Evolutionary conservation across 2,797 vertebrate genomes (phyloP), one percentile per base, ranked within the genome.

Genomic region (Arrhamphus sclerolepis): DNA sequence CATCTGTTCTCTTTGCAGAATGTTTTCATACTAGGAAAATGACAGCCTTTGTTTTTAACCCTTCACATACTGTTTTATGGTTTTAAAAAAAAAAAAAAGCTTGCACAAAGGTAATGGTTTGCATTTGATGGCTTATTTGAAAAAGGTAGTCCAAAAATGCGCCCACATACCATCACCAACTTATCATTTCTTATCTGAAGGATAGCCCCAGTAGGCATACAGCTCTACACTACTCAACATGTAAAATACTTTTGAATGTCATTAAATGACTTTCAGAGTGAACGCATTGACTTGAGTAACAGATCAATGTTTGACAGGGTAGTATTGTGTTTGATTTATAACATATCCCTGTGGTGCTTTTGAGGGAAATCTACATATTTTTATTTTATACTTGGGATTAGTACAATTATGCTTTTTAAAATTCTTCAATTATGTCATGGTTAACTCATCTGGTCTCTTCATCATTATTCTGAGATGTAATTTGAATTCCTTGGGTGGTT

Each of bases 91-190:
- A n/a, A n/a, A 26, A 62, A 73, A 69, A 62, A 75, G 59, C 49
- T 80, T 68, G 73, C 72, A 70, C 46, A 62, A 72, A 78, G 56
- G 63, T 72, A 82, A 84, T 78, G 66, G 68, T 17, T 72, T 65
- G 54, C 18, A 47, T 66, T 59, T 48, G 71, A 72, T 52, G 54
- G 62, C 43, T 77, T 65, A 68, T 75, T 76, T 72, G 9, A 71
- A 66, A 34, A 54, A 71, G 47, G 65, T 48, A 49, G 61, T 58
- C 20, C 13, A n/a, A 51, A 29, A 65, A 50, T 16, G 48, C 46
- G 58, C 31, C 18, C 51, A 31, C 53, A n/a, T n/a, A n/a, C n/a
- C n/a, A n/a, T 65, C 34, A 51, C n/a, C n/a, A n/a, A n/a, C n/a
- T n/a, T n/a, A 53, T 61, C 49, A 62, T 47, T 66, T 60, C 0